Conservation (phyloP, 2,113 vertebrate species). For the Solea solea region DNA sequence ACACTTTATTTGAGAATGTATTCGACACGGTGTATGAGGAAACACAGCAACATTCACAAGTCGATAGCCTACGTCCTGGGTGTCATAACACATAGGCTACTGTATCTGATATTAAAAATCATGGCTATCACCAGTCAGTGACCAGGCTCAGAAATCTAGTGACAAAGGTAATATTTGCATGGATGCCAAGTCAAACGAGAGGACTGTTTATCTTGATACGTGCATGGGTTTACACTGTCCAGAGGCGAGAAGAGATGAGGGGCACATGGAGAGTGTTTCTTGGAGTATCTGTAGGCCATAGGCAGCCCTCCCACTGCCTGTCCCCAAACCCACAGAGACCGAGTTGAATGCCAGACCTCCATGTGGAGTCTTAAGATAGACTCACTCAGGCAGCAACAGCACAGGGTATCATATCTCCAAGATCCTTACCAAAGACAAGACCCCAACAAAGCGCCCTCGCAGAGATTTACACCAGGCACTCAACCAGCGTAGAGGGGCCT, state of each 20-base stretch:
- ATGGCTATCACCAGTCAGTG: conserved; percentile 6
- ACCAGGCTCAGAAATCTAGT: conserved; percentile 16
- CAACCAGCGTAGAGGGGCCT: conserved; percentile 49
- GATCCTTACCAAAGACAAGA: conserved; percentile 78
- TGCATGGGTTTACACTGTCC: conserved; percentile 52
- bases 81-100: conserved; percentile 1
- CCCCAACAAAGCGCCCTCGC: conserved; percentile 61
- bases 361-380: conserved; percentile 83
- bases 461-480: conserved; percentile 69
- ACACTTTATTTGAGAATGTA: background rate
- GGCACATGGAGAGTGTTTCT: conserved; percentile 63
- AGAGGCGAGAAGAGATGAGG: conserved; percentile 67
- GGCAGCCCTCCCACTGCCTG: conserved; percentile 65
- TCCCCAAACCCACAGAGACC: conserved; percentile 75
- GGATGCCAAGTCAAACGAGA: conserved; percentile 50
- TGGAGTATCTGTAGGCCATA: conserved; percentile 70
- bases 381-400: conserved; percentile 78
- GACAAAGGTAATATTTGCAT: conserved; percentile 32
- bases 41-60: conserved; percentile 2
- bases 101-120: conserved; percentile 14
- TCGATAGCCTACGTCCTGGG: background rate
- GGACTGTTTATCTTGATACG: conserved; percentile 66
- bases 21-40: background rate
- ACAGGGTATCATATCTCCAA: conserved; percentile 77
- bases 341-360: conserved; percentile 80